phyloP scores from a whole-genome alignment of 1,140 invertebrate species.

The Bombus turneri region DNA sequence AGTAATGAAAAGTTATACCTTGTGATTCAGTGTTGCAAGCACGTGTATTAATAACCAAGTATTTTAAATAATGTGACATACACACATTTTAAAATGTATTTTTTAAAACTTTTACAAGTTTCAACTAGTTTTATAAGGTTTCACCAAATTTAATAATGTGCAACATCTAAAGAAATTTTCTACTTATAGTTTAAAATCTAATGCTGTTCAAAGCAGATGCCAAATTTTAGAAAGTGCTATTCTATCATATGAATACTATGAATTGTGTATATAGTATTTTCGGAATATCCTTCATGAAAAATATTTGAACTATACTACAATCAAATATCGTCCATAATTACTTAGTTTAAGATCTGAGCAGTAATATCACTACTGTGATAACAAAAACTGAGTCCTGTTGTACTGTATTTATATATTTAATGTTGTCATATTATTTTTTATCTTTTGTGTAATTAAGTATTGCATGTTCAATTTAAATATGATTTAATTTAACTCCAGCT shows the following conservation, averaged over 20 bases:
- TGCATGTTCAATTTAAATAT: not conserved
- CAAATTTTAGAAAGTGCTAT: constrained; percentile 44
- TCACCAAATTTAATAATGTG: constrained; percentile 61
- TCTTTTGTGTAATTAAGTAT: not conserved
- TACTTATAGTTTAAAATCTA: constrained; percentile 56
- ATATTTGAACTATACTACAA: constrained; percentile 40
- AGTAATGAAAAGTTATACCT: constrained; percentile 10
- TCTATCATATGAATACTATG: constrained; percentile 3
- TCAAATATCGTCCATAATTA: constrained; percentile 32
- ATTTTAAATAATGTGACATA: constrained; percentile 37
- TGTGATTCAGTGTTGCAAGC: not conserved
- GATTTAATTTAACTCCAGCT: constrained; percentile 1
- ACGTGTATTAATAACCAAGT: constrained; percentile 43
- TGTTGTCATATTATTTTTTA: constrained; percentile 10
- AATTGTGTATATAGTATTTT: constrained; percentile 48
- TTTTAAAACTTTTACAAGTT: constrained; percentile 21
- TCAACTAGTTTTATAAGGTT: constrained; percentile 58
- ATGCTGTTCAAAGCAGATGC: constrained; percentile 63
- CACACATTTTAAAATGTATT: constrained; percentile 39
- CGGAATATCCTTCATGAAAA: constrained; percentile 5
- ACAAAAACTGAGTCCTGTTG: constrained; percentile 54
- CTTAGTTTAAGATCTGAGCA: constrained; percentile 37
- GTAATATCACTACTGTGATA: constrained; percentile 67
- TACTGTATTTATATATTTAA: constrained; percentile 31
- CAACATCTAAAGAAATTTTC: constrained; percentile 48